Evolutionary conservation across 1,140 invertebrate genomes (phyloP).

Genomic region (Ectropis grisescens): DNA sequence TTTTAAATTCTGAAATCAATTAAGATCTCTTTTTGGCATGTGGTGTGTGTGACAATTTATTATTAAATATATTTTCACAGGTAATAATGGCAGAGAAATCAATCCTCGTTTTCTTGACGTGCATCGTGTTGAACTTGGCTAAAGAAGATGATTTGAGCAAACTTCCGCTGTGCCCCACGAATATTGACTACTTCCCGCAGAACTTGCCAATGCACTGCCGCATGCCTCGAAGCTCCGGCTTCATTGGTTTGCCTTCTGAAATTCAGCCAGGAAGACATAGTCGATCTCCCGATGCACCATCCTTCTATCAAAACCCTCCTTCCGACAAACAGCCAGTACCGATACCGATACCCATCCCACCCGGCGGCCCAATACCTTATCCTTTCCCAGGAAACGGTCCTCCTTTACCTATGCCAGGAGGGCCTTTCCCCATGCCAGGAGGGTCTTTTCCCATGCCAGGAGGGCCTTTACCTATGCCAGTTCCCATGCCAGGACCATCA

Average conservation of each 20-base stretch:
- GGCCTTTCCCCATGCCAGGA: conserved; percentile 11
- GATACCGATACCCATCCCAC: conserved; percentile 16
- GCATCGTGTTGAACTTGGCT: too few relatives aligned
- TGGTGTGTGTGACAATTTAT: too few relatives aligned
- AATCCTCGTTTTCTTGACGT: too few relatives aligned
- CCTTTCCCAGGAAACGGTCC: conserved; percentile 1
- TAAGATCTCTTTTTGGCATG: too few relatives aligned
- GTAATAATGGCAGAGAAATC: too few relatives aligned
- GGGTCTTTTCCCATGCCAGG: conserved; percentile 12
- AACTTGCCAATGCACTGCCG: conserved; percentile 53
- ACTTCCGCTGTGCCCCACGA: conserved; percentile 45
- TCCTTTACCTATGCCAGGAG: conserved; percentile 13
- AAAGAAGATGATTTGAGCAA: conserved; percentile 21
- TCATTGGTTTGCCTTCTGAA: conserved; percentile 2
- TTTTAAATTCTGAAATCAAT: too few relatives aligned
- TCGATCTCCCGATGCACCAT: conserved; percentile 10
- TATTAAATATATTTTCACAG: too few relatives aligned
- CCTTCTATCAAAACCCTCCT: conserved; percentile 16
- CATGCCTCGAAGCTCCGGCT: conserved; percentile 26
- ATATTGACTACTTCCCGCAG: conserved; percentile 48
- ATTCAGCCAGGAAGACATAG: too few relatives aligned
- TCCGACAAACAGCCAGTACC: conserved; percentile 14
- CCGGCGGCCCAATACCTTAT: conserved; percentile 5
- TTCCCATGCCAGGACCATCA: conserved; percentile 23
- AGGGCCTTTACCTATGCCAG: conserved; percentile 19